Percentiles rank a stretch among this genome's conserved stretches.
Conservation (phyloP, 2,888 invertebrate species). For the Megaustenia siamemsis region DNA sequence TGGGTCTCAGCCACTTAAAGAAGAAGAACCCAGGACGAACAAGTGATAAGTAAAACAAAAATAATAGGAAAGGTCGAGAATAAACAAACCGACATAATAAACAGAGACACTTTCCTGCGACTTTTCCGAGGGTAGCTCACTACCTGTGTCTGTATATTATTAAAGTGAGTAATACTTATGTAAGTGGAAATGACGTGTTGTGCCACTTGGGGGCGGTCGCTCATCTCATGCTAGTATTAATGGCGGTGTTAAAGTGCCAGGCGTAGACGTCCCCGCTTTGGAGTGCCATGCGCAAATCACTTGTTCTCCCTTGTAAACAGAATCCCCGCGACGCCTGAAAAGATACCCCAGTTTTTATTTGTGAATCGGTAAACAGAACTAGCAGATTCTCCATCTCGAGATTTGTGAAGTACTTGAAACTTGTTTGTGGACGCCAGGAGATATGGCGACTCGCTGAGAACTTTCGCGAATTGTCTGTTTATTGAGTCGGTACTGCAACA, state of each 20-base stretch:
- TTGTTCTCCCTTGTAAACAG: neutral
- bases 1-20: too few species aligned
- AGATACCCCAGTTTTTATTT: neutral
- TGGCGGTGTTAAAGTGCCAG: neutral
- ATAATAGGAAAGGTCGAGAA: too few species aligned
- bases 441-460: neutral
- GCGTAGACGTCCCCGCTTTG: neutral
- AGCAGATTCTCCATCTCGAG: neutral
- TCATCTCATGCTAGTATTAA: neutral
- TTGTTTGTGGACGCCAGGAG: neutral
- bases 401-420: neutral
- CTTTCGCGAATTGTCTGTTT: neutral
- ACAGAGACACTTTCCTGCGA: too few species aligned
- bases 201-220: too few species aligned
- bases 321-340: neutral
- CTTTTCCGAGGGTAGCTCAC: too few species aligned
- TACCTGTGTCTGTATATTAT: too few species aligned
- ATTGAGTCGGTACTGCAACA: neutral
- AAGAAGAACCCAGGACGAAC: too few species aligned
- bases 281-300: neutral
- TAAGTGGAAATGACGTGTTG: too few species aligned
- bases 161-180: too few species aligned
- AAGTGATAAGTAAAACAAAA: too few species aligned
- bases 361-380: neutral
- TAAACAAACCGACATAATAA: too few species aligned